Evolutionary conservation across 2,888 invertebrate genomes (phyloP).

Genomic region (Polyommatus iphigenia): DNA sequence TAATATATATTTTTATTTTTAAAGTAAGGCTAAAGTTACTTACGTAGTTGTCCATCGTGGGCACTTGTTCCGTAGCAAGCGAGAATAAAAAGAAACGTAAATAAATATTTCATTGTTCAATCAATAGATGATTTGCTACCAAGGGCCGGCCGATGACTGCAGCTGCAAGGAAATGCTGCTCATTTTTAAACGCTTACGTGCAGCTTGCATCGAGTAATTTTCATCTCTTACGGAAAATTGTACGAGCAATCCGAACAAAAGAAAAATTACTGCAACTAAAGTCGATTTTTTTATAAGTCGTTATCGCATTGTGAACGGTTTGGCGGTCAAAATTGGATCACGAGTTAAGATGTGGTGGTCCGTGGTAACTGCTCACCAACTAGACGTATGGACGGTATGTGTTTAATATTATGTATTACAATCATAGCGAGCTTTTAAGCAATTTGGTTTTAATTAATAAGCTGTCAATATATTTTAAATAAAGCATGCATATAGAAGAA

Average conservation of each 20-base stretch:
- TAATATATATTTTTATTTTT: not conserved
- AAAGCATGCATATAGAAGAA: too few species aligned
- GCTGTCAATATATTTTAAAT: too few species aligned
- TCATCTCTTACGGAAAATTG: constrained; percentile 1
- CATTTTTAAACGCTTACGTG: constrained; percentile 1
- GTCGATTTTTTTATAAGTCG: not conserved
- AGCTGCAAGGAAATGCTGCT: not conserved
- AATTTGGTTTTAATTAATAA: too few species aligned
- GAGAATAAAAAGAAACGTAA: not conserved
- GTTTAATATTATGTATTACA: too few species aligned
- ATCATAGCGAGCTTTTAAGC: too few species aligned
- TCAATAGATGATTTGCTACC: constrained; percentile 3
- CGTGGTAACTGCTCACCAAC: too few species aligned
- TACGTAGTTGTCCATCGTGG: constrained; percentile 22
- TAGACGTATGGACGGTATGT: too few species aligned
- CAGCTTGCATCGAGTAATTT: not conserved
- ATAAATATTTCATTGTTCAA: constrained; percentile 8
- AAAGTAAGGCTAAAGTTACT: not conserved
- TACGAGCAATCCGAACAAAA: not conserved
- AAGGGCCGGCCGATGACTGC: constrained; percentile 9
- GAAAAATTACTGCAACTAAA: not conserved
- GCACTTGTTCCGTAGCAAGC: not conserved
- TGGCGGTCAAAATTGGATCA: too few species aligned
- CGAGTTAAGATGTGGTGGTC: too few species aligned
- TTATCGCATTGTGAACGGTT: too few species aligned